These are phyloP conservation scores for Hermaeophaga mercurialis DNA, from an alignment of 2,888 invertebrate species.

Conservation along the genomic window DNA sequence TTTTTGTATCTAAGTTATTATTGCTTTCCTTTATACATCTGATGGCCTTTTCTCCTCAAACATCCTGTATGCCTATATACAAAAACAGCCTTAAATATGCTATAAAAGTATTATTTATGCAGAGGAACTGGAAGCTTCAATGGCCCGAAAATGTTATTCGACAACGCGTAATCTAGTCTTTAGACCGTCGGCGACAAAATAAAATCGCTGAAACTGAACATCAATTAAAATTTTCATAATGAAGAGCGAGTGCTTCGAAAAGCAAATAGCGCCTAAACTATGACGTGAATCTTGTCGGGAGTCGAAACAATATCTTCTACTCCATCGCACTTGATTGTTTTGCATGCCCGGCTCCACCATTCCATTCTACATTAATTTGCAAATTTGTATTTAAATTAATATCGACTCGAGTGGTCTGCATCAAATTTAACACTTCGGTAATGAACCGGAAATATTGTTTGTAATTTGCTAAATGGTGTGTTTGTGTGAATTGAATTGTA, in stretches of 20 bases:
- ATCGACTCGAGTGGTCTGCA: conserved; percentile 28
- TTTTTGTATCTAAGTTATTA: no score
- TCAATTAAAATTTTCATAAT: conserved; percentile 49
- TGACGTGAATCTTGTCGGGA: conserved; percentile 41
- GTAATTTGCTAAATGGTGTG: conserved; percentile 29
- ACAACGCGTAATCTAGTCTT: neutral
- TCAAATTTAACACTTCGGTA: conserved; percentile 30
- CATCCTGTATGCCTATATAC: no score
- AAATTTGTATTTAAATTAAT: conserved; percentile 42
- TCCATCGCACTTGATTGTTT: conserved; percentile 41
- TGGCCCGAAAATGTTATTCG: no score
- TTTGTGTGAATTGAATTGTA: conserved; percentile 25
- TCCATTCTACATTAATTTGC: conserved; percentile 44
- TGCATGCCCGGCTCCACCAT: conserved; percentile 39
- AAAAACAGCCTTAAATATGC: no score
- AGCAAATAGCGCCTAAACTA: conserved; percentile 45
- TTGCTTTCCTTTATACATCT: no score
- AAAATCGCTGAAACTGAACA: conserved; percentile 18
- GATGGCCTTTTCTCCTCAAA: no score
- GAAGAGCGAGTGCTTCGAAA: conserved; percentile 37
- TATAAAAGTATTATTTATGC: no score
- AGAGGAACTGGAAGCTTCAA: no score
- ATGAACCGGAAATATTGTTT: conserved; percentile 33
- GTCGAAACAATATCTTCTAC: conserved; percentile 45
- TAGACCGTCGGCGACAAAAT: neutral